Evolutionary conservation across 1,140 invertebrate genomes (phyloP).

Genomic region (Bombus waltoni): DNA sequence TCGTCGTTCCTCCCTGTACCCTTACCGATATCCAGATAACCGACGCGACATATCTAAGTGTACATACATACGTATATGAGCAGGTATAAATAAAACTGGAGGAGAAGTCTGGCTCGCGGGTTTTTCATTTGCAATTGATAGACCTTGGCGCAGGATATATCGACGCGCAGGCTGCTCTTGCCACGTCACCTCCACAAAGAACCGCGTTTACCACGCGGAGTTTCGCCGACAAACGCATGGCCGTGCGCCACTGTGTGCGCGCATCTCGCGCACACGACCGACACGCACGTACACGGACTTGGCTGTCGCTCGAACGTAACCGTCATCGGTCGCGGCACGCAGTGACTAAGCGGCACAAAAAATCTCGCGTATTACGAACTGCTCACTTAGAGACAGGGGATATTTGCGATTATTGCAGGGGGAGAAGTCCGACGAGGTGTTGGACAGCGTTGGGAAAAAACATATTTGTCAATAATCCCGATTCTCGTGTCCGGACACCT

Average conservation of each 20-base stretch:
- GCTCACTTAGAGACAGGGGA: conserved; percentile 11
- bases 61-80: not conserved
- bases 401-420: not conserved
- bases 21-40: no score
- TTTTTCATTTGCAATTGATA: conserved; percentile 38
- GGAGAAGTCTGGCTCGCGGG: not conserved
- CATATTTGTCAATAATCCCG: conserved; percentile 45
- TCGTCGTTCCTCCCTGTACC: no score
- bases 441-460: conserved; percentile 12
- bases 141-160: conserved; percentile 43
- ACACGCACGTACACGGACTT: not conserved
- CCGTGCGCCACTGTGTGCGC: not conserved
- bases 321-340: conserved; percentile 51
- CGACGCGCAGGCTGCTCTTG: conserved; percentile 14
- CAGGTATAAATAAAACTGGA: not conserved
- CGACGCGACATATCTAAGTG: no score
- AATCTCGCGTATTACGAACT: conserved; percentile 54
- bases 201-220: conserved; percentile 18
- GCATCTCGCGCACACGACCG: not conserved
- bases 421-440: conserved; percentile 20
- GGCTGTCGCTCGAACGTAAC: conserved; percentile 19
- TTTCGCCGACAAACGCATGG: conserved; percentile 17
- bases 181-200: not conserved
- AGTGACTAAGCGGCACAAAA: conserved; percentile 69
- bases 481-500: not conserved